Conservation (phyloP, 2,113 vertebrate genomes). For the Macaca fascicularis region DNA sequence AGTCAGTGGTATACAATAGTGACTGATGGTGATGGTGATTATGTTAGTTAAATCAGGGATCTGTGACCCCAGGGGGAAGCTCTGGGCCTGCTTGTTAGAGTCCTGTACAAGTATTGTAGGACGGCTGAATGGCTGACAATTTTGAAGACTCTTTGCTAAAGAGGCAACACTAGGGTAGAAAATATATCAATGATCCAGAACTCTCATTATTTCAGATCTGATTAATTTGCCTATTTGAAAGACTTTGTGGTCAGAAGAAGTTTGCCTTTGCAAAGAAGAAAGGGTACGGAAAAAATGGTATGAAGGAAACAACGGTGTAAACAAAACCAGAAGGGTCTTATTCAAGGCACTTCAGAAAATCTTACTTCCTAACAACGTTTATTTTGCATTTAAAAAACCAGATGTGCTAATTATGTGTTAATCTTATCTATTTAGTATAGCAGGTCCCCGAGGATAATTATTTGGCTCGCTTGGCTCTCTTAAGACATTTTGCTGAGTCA, state of each 20-base stretch:
- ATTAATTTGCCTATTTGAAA: neutral
- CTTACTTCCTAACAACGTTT: neutral
- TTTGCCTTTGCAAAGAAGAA: neutral
- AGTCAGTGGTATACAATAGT: rapidly evolving
- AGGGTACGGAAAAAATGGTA: neutral
- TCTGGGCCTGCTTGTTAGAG: neutral
- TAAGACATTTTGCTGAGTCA: constrained; percentile 21
- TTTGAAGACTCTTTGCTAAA: neutral
- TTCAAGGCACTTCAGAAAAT: neutral
- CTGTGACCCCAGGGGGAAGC: neutral
- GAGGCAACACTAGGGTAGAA: neutral
- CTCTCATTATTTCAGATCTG: neutral
- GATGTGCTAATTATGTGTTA: constrained; percentile 54
- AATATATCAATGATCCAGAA: neutral
- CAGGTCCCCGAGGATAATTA: neutral
- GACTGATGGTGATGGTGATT: neutral
- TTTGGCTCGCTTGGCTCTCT: neutral
- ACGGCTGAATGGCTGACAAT: neutral
- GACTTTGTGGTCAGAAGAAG: neutral
- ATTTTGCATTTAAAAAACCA: constrained; percentile 5
- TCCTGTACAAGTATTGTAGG: neutral
- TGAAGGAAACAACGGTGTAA: neutral
- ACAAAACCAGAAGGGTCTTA: neutral
- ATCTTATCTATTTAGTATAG: neutral
- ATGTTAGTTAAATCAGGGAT: too few species aligned